Base-by-base conservation (phyloP, 2,797 vertebrate species). In the Allobates femoralis region DNA sequence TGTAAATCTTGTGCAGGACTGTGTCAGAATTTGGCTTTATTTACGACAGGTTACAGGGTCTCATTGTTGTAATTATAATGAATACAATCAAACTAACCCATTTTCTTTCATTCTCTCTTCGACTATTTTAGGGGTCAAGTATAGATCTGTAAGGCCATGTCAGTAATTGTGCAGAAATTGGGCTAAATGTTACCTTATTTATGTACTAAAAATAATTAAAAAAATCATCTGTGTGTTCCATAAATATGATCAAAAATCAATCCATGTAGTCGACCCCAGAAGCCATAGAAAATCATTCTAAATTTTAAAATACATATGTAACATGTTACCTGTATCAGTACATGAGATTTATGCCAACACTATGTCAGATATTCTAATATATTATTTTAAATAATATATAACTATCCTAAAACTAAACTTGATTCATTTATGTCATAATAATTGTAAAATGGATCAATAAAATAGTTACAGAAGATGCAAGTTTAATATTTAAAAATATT, bases 11-110 rank as follows among this genome's bases (percentile, higher is more conserved):
- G 2, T 69, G 16, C 7, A 34, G 12, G 10, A 15, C 23, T 46
- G 12, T 50, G 41, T 21, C 41, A 74, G 41, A 74, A 73, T 73
- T 46, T 50, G 1, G 19, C n/a, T 73, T 46, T 73, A 26, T 73
- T 73, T 73, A 73, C 46, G 69, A 73, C 23, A 18, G 71, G 71
- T 74, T 71, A n/a, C 37, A 46, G 69, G 69, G 37, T 71, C 67
- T 34, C 26, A n/a, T 74, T 74, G 37, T 74, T 50, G 71, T 14
- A 23, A 26, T 50, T 46, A 5, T 74, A 16, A 26, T 26, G 71
- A 74, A 74, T 71, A 71, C 30, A 41, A 34, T 37, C 34, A 21
- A 41, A 23, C 32, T n/a, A n/a, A 12, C 32, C 32, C 71, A 74
- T 50, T 26, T 74, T 74, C 23, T 74, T 74, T 26, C 23, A n/a